Evolutionary conservation across 2,113 vertebrate genomes (phyloP).

Genomic region (Murina feae): DNA sequence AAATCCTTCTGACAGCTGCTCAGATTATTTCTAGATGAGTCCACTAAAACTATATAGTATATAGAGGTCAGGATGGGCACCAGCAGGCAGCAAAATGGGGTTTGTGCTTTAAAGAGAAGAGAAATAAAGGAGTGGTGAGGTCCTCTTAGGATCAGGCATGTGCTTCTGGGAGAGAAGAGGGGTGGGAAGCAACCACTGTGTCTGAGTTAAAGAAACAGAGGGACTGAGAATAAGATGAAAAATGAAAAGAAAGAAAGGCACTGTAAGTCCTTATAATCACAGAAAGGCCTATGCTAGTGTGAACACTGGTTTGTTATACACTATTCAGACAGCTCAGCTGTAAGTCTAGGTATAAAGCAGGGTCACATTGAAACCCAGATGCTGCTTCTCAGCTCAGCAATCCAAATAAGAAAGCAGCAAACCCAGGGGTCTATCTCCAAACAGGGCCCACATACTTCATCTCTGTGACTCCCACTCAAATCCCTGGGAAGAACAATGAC

Average conservation of each 20-base stretch:
- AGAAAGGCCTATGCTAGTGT: neutral
- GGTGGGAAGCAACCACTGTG: neutral
- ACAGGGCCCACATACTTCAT: neutral
- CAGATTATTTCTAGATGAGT: conserved; percentile 32
- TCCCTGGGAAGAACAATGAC: neutral
- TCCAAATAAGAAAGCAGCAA: neutral
- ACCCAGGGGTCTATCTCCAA: neutral
- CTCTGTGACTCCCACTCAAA: neutral
- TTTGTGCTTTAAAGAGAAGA: neutral
- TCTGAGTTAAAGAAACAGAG: neutral
- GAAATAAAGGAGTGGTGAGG: neutral
- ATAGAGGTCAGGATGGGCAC: neutral
- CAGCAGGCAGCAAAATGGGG: neutral
- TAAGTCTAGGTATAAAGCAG: neutral
- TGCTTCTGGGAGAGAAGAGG: neutral
- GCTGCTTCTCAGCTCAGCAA: neutral
- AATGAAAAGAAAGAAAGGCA: neutral
- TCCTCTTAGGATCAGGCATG: neutral
- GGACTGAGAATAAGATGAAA: neutral
- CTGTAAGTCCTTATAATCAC: neutral
- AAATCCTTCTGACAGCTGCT: conserved; percentile 14
- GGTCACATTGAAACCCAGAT: neutral
- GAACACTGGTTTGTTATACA: neutral
- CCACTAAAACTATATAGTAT: neutral
- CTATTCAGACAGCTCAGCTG: neutral